A percentile compares a stretch with the other conserved stretches of the same genome.
Conservation (phyloP, 2,888 invertebrate genomes). For the Napeogenes inachia region DNA sequence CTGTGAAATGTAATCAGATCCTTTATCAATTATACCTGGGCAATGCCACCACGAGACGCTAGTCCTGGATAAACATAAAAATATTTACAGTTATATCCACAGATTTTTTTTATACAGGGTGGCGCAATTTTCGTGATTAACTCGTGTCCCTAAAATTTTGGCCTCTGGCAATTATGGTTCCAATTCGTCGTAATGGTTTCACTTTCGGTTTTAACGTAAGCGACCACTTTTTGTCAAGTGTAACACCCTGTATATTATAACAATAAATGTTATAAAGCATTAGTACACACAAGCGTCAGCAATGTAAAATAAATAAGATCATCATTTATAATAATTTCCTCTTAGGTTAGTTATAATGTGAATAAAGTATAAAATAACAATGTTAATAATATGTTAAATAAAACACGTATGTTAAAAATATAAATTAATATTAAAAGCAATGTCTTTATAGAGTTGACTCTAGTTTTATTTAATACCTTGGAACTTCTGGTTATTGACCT, state of each 20-base stretch:
- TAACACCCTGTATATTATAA: constrained; percentile 3
- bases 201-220: not conserved
- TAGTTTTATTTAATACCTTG: too few relatives aligned
- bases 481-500: not conserved
- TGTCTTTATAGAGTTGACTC: too few relatives aligned
- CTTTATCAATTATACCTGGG: constrained; percentile 6
- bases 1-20: constrained; percentile 1
- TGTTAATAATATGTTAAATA: too few relatives aligned
- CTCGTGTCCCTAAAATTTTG: not conserved
- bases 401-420: too few relatives aligned
- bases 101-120: constrained; percentile 4
- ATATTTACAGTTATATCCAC: constrained; percentile 1
- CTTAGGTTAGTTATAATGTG: too few relatives aligned
- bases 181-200: not conserved
- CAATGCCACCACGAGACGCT: constrained; percentile 5
- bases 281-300: not conserved
- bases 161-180: constrained; percentile 3
- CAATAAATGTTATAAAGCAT: not conserved
- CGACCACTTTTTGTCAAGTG: not conserved
- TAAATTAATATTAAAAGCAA: too few relatives aligned
- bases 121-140: not conserved
- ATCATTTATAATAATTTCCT: not conserved
- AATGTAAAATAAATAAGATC: not conserved
- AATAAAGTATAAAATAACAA: too few relatives aligned
- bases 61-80: constrained; percentile 7